Percentiles rank a stretch among this genome's conserved stretches.
Evolutionary conservation across 2,797 vertebrate genomes (phyloP).

Genomic region (Sebastes taczanowskii): DNA sequence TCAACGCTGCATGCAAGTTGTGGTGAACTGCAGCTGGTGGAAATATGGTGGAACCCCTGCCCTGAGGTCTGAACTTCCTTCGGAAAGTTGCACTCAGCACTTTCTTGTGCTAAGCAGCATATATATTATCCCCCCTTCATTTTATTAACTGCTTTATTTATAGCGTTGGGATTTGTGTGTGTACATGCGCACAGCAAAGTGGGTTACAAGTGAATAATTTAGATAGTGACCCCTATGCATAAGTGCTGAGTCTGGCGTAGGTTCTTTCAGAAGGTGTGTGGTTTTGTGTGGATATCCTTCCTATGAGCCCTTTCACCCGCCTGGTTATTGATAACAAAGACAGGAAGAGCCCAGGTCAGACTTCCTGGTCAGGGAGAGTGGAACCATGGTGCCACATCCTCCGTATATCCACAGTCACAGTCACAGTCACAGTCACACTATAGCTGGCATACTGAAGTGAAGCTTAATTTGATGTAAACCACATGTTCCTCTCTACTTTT

Average conservation of each 20-base stretch:
- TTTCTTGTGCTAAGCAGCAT: background rate
- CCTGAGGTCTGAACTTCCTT: constrained; percentile 7
- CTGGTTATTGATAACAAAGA: constrained; percentile 77
- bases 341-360: constrained; percentile 73
- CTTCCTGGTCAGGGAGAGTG: constrained; percentile 62
- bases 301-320: constrained; percentile 30
- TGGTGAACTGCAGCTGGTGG: constrained; percentile 3
- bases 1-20: background rate
- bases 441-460: background rate
- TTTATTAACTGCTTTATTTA: constrained; percentile 23
- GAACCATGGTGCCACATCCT: constrained; percentile 40
- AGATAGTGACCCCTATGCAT: constrained; percentile 15
- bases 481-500: background rate
- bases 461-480: background rate
- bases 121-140: background rate
- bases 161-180: constrained; percentile 1
- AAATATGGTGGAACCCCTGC: background rate
- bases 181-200: constrained; percentile 11
- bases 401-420: background rate
- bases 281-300: constrained; percentile 40
- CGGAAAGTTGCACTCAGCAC: constrained; percentile 10
- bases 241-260: constrained; percentile 41
- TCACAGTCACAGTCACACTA: background rate
- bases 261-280: background rate
- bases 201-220: constrained; percentile 61